Base-by-base conservation (phyloP, 2,888 invertebrate species). In the Ceraclea dissimilis region DNA sequence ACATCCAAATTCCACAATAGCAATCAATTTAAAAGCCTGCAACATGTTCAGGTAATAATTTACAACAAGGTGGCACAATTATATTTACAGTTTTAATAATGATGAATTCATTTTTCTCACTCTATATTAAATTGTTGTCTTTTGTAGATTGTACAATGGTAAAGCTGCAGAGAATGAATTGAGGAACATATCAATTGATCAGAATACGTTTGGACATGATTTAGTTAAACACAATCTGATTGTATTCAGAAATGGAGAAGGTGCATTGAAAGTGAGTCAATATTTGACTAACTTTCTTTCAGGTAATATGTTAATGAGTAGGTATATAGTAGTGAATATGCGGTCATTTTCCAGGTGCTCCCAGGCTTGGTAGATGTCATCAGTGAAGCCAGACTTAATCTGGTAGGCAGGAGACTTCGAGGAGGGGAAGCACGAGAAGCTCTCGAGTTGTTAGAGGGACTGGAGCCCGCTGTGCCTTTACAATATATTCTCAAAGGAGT, bases 401-500 rank as follows among this genome's bases (percentile, higher is more conserved):
- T 99, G 58, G 95, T 97, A 2, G 94, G 98, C 57, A 93, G 95
- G 73, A 85, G 96, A 68, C 81, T 99, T 21, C 87, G 88, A 64
- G 90, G 89, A 70, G 86, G 93, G 63, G 93, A 96, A 66, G 83
- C 93, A 1, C 78, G 86, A 58, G 94, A 95, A 69, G 96, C 97
- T 0, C 88, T 90, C 64, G 84, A 87, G 34, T 71, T 98, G 46
- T 84, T 97, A 66, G 93, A 93, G 69, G 91, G 95, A 54, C 71
- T 97, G 52, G 94, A 96, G 66, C 93, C 98, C 0, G 87, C 92
- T 1, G 90, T 92, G 1, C 94, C 98, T 0, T 89, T 95, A 64
- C 98, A 99, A 70, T 97, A 95, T 69, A 94, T 98, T 63, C 77
- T 99, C 44, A 92, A 98, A 68, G 99, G 94, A 0, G 94, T 98